Evolutionary conservation across 92 coral and sea anemone species (phyloP), one percentile per base, ranked within the genome.

Genomic region (Phenganax stokvisi): DNA sequence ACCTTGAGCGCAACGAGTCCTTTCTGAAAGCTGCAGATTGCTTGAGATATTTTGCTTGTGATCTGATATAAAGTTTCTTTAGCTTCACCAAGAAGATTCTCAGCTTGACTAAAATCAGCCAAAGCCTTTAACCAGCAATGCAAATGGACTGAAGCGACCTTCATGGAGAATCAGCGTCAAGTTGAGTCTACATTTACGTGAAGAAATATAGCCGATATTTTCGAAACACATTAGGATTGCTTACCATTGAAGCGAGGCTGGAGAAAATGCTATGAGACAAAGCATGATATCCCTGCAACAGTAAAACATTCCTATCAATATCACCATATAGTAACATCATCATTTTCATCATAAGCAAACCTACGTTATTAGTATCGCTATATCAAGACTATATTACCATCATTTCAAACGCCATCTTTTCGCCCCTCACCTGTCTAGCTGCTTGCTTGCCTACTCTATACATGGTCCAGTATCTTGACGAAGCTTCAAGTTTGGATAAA

Each of bases 101-200:
- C 98, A 7, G 94, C 98, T 82, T 94, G 92, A 89, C 94, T 88
- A 83, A 94, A 94, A 62, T 89, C 87, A 79, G 87, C 76, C 66
- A 94, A 80, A n/a, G 98, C 93, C 74, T 70, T 87, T 53, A 94
- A 60, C 97, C 97, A 94, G 76, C 90, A 94, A 84, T 89, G 91
- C 58, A 94, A 85, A 30, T 94, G 94, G 74, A 91, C 98, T 20
- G 98, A 94, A 10, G 98, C 98, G 31, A 94, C 91, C 97, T 91
- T 57, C 31, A 80, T 59, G 25, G 65, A 1, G 72, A 71, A 37
- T 37, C 47, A 37, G 47, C 47, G 47, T 37, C 47, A 37, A 2
- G 47, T 37, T 37, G 47, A 37, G 5, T 37, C 5, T 37, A 37
- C 25, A 37, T 37, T 37, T 37, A 37, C 47, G 5, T 37, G 47